Evolutionary conservation across 2,797 vertebrate species (phyloP).

Genomic region (Pangasius mekongensis): DNA sequence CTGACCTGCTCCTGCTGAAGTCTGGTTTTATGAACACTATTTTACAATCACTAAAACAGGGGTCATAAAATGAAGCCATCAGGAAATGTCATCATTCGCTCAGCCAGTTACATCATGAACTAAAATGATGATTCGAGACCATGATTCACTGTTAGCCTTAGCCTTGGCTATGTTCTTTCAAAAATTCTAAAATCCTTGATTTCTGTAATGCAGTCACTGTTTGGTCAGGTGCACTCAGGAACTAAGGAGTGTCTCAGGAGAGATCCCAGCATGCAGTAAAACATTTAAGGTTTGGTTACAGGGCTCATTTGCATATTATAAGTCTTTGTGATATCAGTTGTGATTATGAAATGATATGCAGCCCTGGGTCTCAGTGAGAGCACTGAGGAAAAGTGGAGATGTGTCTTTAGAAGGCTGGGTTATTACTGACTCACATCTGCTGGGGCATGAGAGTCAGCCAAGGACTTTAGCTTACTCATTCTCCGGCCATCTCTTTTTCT

Average conservation of each 20-base stretch:
- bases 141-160: not conserved
- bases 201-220: not conserved
- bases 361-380: not conserved
- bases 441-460: not conserved
- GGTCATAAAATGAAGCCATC: slow-evolving; percentile 13
- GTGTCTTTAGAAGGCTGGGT: not conserved
- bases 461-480: not conserved
- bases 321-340: not conserved
- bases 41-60: slow-evolving; percentile 2
- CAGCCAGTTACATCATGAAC: not conserved
- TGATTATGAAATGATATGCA: not conserved
- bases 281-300: not conserved
- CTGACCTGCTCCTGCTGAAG: slow-evolving; percentile 5
- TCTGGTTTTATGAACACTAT: not conserved
- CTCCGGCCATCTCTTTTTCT: not conserved
- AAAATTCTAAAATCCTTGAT: not conserved
- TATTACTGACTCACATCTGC: not conserved
- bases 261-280: not conserved
- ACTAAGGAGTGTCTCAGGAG: not conserved
- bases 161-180: not conserved
- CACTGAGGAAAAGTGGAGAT: not conserved
- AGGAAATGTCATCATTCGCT: slow-evolving; percentile 17
- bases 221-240: not conserved
- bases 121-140: not conserved
- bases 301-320: not conserved